phyloP scores from a whole-genome alignment of 2,113 vertebrate species.

The Oreochromis tanganicae region DNA sequence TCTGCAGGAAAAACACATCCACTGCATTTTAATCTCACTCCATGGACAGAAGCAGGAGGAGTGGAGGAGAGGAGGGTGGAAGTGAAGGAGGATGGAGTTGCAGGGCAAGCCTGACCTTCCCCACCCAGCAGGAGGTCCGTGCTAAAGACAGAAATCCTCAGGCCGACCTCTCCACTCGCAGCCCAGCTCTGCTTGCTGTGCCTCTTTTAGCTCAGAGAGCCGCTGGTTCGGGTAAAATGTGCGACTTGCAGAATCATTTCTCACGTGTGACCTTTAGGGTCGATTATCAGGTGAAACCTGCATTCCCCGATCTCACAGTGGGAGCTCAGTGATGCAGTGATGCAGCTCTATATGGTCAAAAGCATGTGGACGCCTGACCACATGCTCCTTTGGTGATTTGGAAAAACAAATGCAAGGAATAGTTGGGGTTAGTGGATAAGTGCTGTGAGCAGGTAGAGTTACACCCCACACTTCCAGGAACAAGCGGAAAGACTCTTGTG shows the following conservation, averaged over 20 bases:
- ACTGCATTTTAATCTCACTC: neutral
- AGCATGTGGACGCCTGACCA: neutral
- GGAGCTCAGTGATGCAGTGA: neutral
- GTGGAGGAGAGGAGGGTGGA: neutral
- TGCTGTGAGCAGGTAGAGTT: neutral
- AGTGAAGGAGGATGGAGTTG: neutral
- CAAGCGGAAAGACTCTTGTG: neutral
- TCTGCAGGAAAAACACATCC: neutral
- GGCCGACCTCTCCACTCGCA: neutral
- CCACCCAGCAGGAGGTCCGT: neutral
- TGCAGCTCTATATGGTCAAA: neutral
- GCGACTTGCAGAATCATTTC: neutral
- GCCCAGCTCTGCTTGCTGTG: neutral
- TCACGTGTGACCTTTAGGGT: neutral
- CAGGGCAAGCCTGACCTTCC: conserved; percentile 21
- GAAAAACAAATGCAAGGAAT: neutral
- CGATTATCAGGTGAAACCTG: neutral
- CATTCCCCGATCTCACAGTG: neutral
- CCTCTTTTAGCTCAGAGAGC: neutral
- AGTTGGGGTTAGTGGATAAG: neutral
- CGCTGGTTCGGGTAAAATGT: neutral
- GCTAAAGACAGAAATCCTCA: conserved; percentile 26
- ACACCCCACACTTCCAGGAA: neutral
- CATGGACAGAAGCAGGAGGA: neutral
- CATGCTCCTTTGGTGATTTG: neutral